These are phyloP conservation scores for Agrotis segetum DNA, from an alignment of 2,888 invertebrate genomes.

Conservation along the genomic window DNA sequence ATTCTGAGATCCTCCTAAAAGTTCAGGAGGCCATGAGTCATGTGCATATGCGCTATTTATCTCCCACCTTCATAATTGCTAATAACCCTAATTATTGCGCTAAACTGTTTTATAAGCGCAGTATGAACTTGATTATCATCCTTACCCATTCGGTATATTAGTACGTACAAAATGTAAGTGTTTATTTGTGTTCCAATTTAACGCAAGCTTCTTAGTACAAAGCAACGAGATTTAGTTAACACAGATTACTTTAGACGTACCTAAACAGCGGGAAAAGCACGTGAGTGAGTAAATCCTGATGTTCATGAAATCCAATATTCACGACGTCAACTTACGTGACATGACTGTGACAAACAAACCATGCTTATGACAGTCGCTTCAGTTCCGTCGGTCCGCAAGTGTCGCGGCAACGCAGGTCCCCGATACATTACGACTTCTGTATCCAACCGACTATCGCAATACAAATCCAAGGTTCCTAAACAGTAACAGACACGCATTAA, in stretches of 20 bases:
- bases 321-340: not conserved
- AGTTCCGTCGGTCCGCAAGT: no score
- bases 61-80: conserved; percentile 18
- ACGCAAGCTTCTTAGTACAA: conserved; percentile 36
- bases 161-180: conserved; percentile 23
- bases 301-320: not conserved
- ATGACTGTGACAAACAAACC: no score
- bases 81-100: conserved; percentile 43
- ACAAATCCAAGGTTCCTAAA: no score
- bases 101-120: conserved; percentile 20
- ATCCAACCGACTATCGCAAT: no score
- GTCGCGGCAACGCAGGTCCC: no score
- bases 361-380: no score
- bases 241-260: conserved; percentile 39
- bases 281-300: conserved; percentile 15
- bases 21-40: not conserved
- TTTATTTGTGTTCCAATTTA: conserved; percentile 53
- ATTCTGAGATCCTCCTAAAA: not conserved
- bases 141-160: conserved; percentile 17
- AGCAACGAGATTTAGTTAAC: no score
- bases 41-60: conserved; percentile 6
- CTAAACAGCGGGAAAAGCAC: conserved; percentile 29
- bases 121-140: conserved; percentile 52
- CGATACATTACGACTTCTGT: no score
- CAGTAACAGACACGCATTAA: no score